Evolutionary conservation across 2,888 invertebrate genomes (phyloP).

Genomic region (Euzetes globulus): DNA sequence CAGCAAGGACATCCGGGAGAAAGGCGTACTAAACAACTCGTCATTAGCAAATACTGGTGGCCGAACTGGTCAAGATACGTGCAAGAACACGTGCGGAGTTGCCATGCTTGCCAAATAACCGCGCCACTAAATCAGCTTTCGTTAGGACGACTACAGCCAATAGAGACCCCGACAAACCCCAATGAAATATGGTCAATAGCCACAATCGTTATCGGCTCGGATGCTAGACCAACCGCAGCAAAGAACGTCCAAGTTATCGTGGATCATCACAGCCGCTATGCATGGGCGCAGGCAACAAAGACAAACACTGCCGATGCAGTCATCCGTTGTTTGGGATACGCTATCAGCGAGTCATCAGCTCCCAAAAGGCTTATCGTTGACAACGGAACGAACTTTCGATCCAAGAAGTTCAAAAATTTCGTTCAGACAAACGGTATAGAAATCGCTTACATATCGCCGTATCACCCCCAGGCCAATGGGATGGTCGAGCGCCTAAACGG

Average conservation of each 20-base stretch:
- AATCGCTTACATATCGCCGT: too few species aligned
- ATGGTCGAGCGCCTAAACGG: too few species aligned
- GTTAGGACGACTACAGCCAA: slow-evolving; percentile 1
- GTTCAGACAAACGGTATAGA: too few species aligned
- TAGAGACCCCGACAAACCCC: background rate
- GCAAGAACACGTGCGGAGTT: background rate
- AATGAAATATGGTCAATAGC: background rate
- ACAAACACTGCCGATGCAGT: background rate
- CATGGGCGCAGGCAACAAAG: slow-evolving; percentile 5
- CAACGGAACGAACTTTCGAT: too few species aligned
- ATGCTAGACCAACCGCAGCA: background rate
- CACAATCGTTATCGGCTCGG: slow-evolving; percentile 22
- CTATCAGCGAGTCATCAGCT: too few species aligned
- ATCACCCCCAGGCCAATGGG: too few species aligned
- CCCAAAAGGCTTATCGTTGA: too few species aligned
- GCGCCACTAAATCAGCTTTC: background rate
- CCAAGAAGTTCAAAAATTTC: too few species aligned
- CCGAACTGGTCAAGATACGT: background rate
- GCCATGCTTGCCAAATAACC: background rate
- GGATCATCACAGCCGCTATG: slow-evolving; percentile 8
- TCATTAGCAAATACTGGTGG: background rate
- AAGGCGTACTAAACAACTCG: background rate
- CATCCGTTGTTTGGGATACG: background rate
- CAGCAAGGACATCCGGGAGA: background rate
- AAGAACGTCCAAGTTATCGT: slow-evolving; percentile 27